Base-by-base conservation (phyloP, 2,797 vertebrate species). In the Tolypeutes matacus region DNA sequence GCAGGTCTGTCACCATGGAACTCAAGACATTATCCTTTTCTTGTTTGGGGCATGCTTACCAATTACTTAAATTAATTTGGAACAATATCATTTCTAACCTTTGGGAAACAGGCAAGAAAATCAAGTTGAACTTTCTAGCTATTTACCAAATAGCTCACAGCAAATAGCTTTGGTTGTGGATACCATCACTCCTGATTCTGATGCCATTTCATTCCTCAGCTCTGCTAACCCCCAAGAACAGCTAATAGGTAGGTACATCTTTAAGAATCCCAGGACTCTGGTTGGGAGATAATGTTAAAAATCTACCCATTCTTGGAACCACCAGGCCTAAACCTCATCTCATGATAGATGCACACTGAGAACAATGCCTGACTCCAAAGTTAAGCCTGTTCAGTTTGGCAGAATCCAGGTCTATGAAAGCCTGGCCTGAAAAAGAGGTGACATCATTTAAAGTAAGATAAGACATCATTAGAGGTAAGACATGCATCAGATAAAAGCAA, bases 101-200 rank as follows among this genome's bases (percentile, higher is more conserved):
- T 69, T 75, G 60, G 42, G 75, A 84, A 94, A 96, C 20, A 51
- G 69, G 86, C 58, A 92, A 95, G 72, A 82, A 95, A 94, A 90
- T 76, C 65, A 95, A 86, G 70, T 77, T 89, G 56, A 80, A 23
- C 17, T 91, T 70, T 90, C 67, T 36, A 88, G 64, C 49, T 56
- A 34, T 58, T 88, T 91, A 58, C 42, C 65, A 72, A 92, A 94
- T 27, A 90, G 49, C 11, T 85, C 31, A 17, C 0, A 72, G 69
- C 49, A 89, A 89, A 64, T 17, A 49, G 21, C 29, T 82, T 42
- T 70, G 89, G 53, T 18, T 69, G 15, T 7, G 13, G 10, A 17
- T 13, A 17, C 29, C 53, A 49, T 21, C 4, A 29, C 17, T 67
- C 15, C 15, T 67, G 14, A 7, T 51, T 69, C 36, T 4, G 51